Evolutionary conservation across 2,888 invertebrate genomes (phyloP).

Genomic region (Petrolisthes manimaculis): DNA sequence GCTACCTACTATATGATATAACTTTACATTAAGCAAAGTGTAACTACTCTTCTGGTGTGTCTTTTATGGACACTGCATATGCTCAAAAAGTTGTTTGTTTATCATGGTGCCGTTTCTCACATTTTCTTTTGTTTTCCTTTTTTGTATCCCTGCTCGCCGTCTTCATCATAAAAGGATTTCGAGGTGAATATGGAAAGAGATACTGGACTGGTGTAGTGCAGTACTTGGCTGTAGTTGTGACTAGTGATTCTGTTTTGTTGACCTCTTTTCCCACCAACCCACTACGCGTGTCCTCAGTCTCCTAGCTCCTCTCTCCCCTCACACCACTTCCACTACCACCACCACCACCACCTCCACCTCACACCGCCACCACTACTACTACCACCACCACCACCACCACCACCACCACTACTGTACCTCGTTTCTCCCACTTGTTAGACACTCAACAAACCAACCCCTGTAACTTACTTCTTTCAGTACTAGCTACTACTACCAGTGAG

Average conservation of each 20-base stretch:
- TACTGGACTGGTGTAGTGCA: constrained; percentile 64
- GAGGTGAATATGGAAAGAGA: constrained; percentile 65
- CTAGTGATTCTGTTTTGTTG: constrained; percentile 58
- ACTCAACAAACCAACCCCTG: too few relatives aligned
- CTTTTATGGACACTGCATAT: constrained; percentile 51
- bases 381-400: too few relatives aligned
- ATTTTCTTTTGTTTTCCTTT: constrained; percentile 65
- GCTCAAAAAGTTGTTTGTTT: constrained; percentile 60
- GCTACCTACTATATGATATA: constrained; percentile 35
- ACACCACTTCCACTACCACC: constrained; percentile 41
- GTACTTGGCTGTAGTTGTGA: constrained; percentile 65
- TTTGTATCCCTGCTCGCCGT: constrained; percentile 66
- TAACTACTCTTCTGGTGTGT: constrained; percentile 61
- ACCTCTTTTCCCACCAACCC: constrained; percentile 15
- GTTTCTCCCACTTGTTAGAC: too few relatives aligned
- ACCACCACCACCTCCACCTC: constrained; percentile 24
- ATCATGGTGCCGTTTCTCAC: constrained; percentile 61
- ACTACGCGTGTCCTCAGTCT: constrained; percentile 53
- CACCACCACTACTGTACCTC: too few relatives aligned
- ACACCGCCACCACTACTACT: constrained; percentile 1
- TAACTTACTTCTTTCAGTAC: constrained; percentile 36
- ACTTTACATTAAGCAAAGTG: constrained; percentile 58
- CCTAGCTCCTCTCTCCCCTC: constrained; percentile 25
- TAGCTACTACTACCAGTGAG: background rate
- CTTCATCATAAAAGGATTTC: constrained; percentile 65